A percentile compares a stretch with the other conserved stretches of the same genome.
Conservation (phyloP, 1,140 invertebrate genomes). For the Macrosteles quadrilineatus region DNA sequence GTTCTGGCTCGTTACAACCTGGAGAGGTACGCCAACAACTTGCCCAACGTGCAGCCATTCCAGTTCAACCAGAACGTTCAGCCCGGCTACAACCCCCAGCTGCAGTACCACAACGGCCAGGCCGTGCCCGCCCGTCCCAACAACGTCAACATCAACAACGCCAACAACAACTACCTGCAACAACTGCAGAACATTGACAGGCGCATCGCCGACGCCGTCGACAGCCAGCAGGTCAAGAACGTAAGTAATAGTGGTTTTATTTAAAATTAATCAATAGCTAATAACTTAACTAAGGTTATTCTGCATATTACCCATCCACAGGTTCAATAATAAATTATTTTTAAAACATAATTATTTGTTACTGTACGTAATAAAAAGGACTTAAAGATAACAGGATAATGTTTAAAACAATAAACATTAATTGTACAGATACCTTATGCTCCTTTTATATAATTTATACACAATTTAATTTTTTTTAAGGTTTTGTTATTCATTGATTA, state of each 20-base stretch:
- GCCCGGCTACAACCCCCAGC: slow-evolving; percentile 36
- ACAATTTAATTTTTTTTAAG: no score
- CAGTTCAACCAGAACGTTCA: slow-evolving; percentile 52
- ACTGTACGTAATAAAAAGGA: no score
- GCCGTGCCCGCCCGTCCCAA: slow-evolving; percentile 30
- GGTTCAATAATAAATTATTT: background rate
- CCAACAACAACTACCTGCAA: slow-evolving; percentile 24
- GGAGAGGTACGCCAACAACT: slow-evolving; percentile 64
- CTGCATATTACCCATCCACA: background rate
- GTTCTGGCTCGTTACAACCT: slow-evolving; percentile 64
- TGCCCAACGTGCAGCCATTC: slow-evolving; percentile 60
- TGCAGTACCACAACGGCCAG: slow-evolving; percentile 34
- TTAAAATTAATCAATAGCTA: no score
- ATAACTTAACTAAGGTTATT: no score
- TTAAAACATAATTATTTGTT: no score
- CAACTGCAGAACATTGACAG: slow-evolving; percentile 22
- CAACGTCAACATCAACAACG: slow-evolving; percentile 22
- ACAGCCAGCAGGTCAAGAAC: slow-evolving; percentile 10
- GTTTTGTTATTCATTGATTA: no score
- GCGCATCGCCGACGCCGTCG: slow-evolving; percentile 24
- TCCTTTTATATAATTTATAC: no score
- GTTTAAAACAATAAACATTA: no score
- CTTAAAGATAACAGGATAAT: no score
- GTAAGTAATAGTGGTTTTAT: slow-evolving; percentile 14
- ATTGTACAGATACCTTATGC: no score